Evolutionary conservation across 2,113 vertebrate genomes (phyloP).

Genomic region (Xyrauchen texanus): DNA sequence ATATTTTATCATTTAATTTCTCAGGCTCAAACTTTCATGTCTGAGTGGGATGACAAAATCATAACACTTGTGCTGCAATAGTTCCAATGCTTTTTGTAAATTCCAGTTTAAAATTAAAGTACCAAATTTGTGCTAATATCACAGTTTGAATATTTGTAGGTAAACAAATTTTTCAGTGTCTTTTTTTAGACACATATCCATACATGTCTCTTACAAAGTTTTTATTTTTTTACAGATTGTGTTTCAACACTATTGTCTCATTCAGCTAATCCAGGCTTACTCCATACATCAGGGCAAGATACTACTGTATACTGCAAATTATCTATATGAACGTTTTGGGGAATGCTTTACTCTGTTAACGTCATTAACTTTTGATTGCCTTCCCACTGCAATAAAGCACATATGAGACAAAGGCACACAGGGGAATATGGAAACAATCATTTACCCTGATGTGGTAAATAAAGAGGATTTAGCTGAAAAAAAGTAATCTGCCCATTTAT

Average conservation of each 20-base stretch:
- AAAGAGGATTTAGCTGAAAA: slow-evolving; percentile 15
- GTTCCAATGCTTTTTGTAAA: background rate
- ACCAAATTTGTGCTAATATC: background rate
- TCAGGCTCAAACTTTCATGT: background rate
- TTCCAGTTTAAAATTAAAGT: background rate
- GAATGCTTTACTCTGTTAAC: slow-evolving; percentile 37
- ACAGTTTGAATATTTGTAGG: background rate
- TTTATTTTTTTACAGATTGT: background rate
- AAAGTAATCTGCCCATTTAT: slow-evolving; percentile 13
- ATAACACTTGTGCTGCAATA: background rate
- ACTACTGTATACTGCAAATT: background rate
- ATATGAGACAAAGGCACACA: background rate
- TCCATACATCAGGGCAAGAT: background rate
- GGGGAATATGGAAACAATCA: slow-evolving; percentile 31
- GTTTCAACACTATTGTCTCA: background rate
- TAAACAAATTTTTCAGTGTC: slow-evolving; percentile 9
- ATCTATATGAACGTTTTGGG: background rate
- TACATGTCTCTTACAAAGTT: background rate
- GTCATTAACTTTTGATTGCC: slow-evolving; percentile 49
- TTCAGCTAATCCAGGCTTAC: slow-evolving; percentile 1
- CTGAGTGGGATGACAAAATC: background rate
- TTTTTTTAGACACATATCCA: background rate
- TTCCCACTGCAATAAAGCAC: slow-evolving; percentile 28
- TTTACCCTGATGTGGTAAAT: slow-evolving; percentile 37
- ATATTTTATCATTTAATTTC: too few species aligned